Conservation (phyloP, 2,113 vertebrate species). For the Pterocles orientalis region DNA sequence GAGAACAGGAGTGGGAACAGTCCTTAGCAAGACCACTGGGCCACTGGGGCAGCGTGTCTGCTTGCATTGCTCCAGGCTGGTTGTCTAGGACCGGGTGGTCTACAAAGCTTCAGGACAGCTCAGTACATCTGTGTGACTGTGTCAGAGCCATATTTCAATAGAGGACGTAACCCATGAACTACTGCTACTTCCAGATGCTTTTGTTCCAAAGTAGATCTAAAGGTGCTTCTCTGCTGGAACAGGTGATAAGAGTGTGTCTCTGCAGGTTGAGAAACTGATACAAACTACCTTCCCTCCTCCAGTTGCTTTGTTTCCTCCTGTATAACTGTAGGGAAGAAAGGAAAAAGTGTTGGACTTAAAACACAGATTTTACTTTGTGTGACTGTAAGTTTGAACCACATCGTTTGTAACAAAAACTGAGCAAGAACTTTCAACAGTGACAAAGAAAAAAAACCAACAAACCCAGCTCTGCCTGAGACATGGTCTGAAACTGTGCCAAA, state of each 20-base stretch:
- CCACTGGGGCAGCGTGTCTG: rapidly evolving
- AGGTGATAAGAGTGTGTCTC: background rate
- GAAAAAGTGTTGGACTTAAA: constrained; percentile 23
- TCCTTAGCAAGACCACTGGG: background rate
- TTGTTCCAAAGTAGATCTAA: background rate
- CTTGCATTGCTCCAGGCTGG: too few relatives aligned
- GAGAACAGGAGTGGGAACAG: background rate
- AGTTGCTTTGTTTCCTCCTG: constrained; percentile 40
- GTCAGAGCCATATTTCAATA: background rate
- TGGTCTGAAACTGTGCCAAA: constrained; percentile 74
- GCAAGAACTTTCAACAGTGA: background rate
- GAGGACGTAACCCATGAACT: background rate
- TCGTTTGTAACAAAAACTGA: constrained; percentile 63
- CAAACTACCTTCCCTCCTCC: background rate
- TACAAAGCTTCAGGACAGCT: background rate
- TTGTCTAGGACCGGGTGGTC: rapidly evolving
- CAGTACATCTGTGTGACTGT: rapidly evolving
- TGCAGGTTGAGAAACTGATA: background rate
- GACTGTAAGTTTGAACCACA: constrained; percentile 35
- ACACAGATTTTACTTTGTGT: constrained; percentile 29
- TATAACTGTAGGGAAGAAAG: background rate
- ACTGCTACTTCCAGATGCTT: background rate
- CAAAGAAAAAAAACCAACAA: background rate
- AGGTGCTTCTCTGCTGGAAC: background rate
- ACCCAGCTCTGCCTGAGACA: constrained; percentile 26